Percentiles rank a stretch among this genome's conserved stretches.
These are phyloP conservation scores for Gymnoscelis rufifasciata DNA, from an alignment of 2,888 invertebrate species.

Conservation along the genomic window DNA sequence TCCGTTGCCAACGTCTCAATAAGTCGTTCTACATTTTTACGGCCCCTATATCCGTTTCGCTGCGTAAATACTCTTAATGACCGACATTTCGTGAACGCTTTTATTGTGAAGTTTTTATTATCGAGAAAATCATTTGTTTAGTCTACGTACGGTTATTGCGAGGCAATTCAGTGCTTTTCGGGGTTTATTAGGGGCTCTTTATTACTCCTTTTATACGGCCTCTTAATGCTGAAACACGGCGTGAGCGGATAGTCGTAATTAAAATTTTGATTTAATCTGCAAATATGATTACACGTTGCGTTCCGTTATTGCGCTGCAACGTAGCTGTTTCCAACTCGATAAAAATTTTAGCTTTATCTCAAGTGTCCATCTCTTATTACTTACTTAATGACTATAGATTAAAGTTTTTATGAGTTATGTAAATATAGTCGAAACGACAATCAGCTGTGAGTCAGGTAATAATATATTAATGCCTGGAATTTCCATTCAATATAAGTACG, in stretches of 20 bases:
- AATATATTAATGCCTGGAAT: constrained; percentile 42
- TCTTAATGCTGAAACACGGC: constrained; percentile 56
- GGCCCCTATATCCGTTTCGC: constrained; percentile 74
- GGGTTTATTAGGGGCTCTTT: constrained; percentile 74
- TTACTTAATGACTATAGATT: constrained; percentile 42
- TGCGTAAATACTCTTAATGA: constrained; percentile 77
- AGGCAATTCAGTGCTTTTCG: constrained; percentile 63
- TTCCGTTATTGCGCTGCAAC: constrained; percentile 47
- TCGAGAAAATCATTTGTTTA: constrained; percentile 77
- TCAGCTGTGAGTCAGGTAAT: constrained; percentile 27
- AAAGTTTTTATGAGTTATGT: constrained; percentile 38
- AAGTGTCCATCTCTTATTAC: constrained; percentile 50
- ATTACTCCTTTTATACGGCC: constrained; percentile 62
- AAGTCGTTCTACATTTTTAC: constrained; percentile 73
- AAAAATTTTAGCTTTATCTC: constrained; percentile 47
- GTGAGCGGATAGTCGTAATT: constrained; percentile 62
- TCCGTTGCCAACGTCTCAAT: constrained; percentile 74
- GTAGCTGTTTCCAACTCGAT: constrained; percentile 43
- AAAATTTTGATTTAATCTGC: constrained; percentile 66
- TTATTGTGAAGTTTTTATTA: constrained; percentile 78
- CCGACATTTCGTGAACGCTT: constrained; percentile 75
- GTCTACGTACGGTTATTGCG: constrained; percentile 74
- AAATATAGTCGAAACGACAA: constrained; percentile 30
- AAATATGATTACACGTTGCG: constrained; percentile 58
- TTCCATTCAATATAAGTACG: constrained; percentile 42